A percentile compares a stretch with the other conserved stretches of the same genome.
Evolutionary conservation across 1,140 invertebrate genomes (phyloP).

Genomic region (Drosophila nebulosa): DNA sequence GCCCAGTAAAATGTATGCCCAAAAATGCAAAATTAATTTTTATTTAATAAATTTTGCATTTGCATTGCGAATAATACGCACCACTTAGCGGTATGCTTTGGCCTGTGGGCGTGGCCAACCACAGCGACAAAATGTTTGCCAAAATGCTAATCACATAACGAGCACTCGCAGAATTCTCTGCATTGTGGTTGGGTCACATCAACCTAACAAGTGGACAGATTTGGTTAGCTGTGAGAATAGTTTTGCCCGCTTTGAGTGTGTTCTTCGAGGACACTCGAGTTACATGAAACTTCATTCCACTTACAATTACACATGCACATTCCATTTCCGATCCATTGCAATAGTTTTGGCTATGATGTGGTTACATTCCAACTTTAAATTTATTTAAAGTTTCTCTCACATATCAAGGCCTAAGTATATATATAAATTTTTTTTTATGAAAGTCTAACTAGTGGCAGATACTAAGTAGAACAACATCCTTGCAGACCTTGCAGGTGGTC

Average conservation of each 20-base stretch:
- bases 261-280: slow-evolving; percentile 22
- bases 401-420: too few relatives aligned
- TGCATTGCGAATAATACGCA: slow-evolving; percentile 3
- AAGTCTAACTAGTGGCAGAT: too few relatives aligned
- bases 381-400: too few relatives aligned
- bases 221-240: slow-evolving; percentile 12
- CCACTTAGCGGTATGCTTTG: slow-evolving; percentile 23
- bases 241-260: not conserved
- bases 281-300: not conserved
- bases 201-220: slow-evolving; percentile 21
- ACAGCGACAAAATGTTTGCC: slow-evolving; percentile 3
- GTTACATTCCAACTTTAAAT: too few relatives aligned
- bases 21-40: slow-evolving; percentile 26
- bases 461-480: too few relatives aligned
- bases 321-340: too few relatives aligned
- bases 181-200: slow-evolving; percentile 33
- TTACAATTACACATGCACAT: too few relatives aligned
- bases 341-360: too few relatives aligned
- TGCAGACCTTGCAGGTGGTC: too few relatives aligned
- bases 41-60: slow-evolving; percentile 39
- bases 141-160: slow-evolving; percentile 5
- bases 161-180: slow-evolving; percentile 10
- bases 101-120: slow-evolving; percentile 8
- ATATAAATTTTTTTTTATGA: too few relatives aligned
- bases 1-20: slow-evolving; percentile 16